Percentiles rank a stretch among this genome's conserved stretches.
Evolutionary conservation across 2,797 vertebrate genomes (phyloP).

Genomic region (Ptychadena robeensis): DNA sequence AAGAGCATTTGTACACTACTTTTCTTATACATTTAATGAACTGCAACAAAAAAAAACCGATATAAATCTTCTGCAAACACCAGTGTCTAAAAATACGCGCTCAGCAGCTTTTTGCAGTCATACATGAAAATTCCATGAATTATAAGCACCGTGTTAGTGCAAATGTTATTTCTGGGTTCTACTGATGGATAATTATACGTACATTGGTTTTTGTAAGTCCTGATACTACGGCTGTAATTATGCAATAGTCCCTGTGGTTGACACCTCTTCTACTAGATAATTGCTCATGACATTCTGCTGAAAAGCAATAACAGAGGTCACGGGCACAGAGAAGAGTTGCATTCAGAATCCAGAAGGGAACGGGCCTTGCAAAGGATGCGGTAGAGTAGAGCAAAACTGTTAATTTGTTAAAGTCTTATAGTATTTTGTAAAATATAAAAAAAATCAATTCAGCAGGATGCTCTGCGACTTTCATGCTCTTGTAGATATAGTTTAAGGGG

Average conservation of each 20-base stretch:
- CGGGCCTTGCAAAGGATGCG: conserved; percentile 13
- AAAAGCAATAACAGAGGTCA: conserved; percentile 53
- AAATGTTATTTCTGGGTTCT: conserved; percentile 34
- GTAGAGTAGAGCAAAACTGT: neutral
- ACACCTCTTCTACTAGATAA: conserved; percentile 52
- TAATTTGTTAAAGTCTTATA: conserved; percentile 7
- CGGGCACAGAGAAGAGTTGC: conserved; percentile 26
- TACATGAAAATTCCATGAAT: conserved; percentile 37
- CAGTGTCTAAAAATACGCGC: neutral
- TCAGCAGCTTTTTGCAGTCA: conserved; percentile 21
- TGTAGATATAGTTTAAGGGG: neutral
- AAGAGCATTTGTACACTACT: conserved; percentile 12
- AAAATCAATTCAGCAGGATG: neutral
- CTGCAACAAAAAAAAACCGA: neutral
- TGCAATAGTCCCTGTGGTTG: conserved; percentile 43
- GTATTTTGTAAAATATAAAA: neutral
- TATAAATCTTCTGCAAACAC: conserved; percentile 29
- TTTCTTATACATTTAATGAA: conserved; percentile 11
- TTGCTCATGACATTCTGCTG: conserved; percentile 53
- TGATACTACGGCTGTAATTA: conserved; percentile 44
- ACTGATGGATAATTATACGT: conserved; percentile 52
- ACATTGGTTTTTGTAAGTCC: conserved; percentile 35
- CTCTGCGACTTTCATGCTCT: neutral
- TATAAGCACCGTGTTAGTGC: conserved; percentile 5
- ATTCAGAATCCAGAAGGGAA: conserved; percentile 34